Conservation (phyloP, 1,140 invertebrate species). For the Rhopalosiphum padi region DNA sequence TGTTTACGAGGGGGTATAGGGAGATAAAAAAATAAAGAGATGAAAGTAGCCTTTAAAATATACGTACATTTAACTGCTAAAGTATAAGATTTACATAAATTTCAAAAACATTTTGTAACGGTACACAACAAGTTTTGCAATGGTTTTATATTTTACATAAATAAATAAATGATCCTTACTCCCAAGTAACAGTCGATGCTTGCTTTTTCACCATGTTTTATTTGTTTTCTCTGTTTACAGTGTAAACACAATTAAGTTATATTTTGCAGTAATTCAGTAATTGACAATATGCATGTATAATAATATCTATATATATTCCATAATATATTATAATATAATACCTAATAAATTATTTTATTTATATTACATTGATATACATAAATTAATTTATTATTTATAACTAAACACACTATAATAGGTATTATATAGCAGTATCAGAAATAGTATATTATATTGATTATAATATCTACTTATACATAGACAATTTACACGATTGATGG, state of each 20-base stretch:
- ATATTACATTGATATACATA: background rate
- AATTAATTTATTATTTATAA: background rate
- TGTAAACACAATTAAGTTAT: background rate
- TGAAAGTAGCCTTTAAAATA: background rate
- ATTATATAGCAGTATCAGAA: background rate
- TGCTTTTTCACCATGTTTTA: background rate
- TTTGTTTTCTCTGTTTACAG: background rate
- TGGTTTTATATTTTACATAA: background rate
- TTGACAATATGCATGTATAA: background rate
- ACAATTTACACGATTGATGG: background rate
- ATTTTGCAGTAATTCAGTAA: background rate
- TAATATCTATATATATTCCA: background rate
- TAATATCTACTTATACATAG: background rate
- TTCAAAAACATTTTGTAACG: conserved; percentile 13
- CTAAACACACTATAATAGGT: background rate
- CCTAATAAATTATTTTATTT: background rate
- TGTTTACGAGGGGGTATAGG: background rate
- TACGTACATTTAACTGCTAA: background rate
- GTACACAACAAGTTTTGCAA: background rate
- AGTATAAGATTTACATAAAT: conserved; percentile 14
- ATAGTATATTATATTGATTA: background rate
- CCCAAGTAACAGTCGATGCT: background rate
- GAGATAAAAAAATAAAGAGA: background rate
- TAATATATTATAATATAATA: background rate
- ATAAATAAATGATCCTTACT: background rate